Conservation (phyloP, 1,140 invertebrate genomes). For the Zeugodacus cucurbitae region DNA sequence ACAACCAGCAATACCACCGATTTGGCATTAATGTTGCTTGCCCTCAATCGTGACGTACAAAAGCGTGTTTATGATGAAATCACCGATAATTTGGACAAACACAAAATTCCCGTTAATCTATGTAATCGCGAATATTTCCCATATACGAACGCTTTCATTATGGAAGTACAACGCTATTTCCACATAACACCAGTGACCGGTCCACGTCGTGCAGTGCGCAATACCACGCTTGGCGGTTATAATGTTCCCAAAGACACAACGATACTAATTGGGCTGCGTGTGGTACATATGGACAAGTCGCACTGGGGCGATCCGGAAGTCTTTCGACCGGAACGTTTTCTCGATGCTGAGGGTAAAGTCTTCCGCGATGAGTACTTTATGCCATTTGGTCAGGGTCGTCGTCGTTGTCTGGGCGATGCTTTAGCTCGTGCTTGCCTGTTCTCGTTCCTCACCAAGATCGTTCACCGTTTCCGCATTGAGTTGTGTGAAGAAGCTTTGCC, state of each 20-base stretch:
- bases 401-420: slow-evolving; percentile 81
- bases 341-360: slow-evolving; percentile 64
- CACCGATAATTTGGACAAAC: slow-evolving; percentile 58
- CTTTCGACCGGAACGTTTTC: slow-evolving; percentile 80
- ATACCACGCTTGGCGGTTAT: slow-evolving; percentile 73
- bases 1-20: slow-evolving; percentile 80
- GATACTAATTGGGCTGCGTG: slow-evolving; percentile 73
- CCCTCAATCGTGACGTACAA: slow-evolving; percentile 76
- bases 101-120: slow-evolving; percentile 43
- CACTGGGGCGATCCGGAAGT: slow-evolving; percentile 75
- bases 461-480: slow-evolving; percentile 71
- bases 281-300: slow-evolving; percentile 73
- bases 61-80: slow-evolving; percentile 75
- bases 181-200: slow-evolving; percentile 75
- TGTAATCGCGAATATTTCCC: slow-evolving; percentile 69
- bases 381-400: slow-evolving; percentile 77
- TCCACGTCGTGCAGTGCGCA: slow-evolving; percentile 72
- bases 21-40: slow-evolving; percentile 77
- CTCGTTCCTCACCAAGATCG: slow-evolving; percentile 76
- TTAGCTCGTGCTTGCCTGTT: slow-evolving; percentile 80
- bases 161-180: slow-evolving; percentile 74
- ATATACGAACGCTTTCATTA: slow-evolving; percentile 74
- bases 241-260: slow-evolving; percentile 75
- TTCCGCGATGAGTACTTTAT: slow-evolving; percentile 68
- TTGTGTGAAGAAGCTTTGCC: slow-evolving; percentile 48